Percentiles rank a stretch among this genome's conserved stretches.
These are phyloP conservation scores for Drosophila biarmipes DNA, from an alignment of 1,140 invertebrate genomes.

Conservation along the genomic window DNA sequence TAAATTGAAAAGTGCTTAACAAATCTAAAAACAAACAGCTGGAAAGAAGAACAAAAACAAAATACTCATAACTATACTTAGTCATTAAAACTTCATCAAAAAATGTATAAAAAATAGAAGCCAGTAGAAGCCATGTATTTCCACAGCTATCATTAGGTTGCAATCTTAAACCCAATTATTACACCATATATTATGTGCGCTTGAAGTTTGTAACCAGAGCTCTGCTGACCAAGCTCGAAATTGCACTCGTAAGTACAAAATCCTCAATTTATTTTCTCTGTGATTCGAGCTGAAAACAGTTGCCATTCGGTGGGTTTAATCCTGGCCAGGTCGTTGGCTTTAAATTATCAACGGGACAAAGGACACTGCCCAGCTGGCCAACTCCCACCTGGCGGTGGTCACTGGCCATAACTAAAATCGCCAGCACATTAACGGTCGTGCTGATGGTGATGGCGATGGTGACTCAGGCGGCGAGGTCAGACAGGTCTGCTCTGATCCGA, in stretches of 20 bases:
- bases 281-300: constrained; percentile 36
- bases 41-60: too few relatives aligned
- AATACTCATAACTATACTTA: too few relatives aligned
- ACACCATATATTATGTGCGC: background rate
- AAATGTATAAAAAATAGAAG: too few relatives aligned
- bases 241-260: constrained; percentile 11
- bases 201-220: background rate
- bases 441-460: constrained; percentile 17
- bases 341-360: constrained; percentile 54
- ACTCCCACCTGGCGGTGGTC: constrained; percentile 24
- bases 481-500: constrained; percentile 40
- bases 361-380: constrained; percentile 41
- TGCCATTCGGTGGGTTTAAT: constrained; percentile 41
- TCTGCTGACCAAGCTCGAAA: background rate
- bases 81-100: too few relatives aligned
- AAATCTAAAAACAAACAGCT: too few relatives aligned
- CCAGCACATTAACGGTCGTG: constrained; percentile 45
- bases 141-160: background rate
- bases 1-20: too few relatives aligned
- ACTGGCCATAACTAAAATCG: constrained; percentile 51
- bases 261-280: constrained; percentile 33
- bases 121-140: background rate
- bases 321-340: constrained; percentile 66
- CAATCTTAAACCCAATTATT: background rate
- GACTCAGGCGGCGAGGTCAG: constrained; percentile 40